Evolutionary conservation across 37 sponge, comb jelly and placozoan genomes (phyloP).

Genomic region (Petrosia ficiformis): DNA sequence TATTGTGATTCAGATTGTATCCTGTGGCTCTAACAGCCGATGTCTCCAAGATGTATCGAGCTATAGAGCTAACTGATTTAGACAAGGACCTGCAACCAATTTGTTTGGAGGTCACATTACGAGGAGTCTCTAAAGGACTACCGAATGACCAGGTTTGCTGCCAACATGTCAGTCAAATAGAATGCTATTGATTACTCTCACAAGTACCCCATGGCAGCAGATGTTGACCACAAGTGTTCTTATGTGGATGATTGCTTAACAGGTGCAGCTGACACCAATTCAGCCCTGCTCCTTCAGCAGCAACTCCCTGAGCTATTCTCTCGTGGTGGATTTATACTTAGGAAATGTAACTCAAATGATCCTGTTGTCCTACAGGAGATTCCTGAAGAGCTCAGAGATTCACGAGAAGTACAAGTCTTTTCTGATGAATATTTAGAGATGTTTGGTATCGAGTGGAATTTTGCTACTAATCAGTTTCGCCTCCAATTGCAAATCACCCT

Average conservation of each 20-base stretch:
- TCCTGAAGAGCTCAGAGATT: conserved; percentile 28
- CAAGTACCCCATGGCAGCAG: conserved; percentile 28
- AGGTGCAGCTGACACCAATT: conserved; percentile 26
- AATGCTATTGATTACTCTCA: conserved; percentile 31
- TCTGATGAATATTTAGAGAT: conserved; percentile 17
- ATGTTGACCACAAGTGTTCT: conserved; percentile 22
- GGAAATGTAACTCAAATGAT: conserved; percentile 34
- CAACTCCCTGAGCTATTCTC: conserved; percentile 24
- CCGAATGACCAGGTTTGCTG: conserved; percentile 40
- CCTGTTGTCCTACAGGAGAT: conserved; percentile 27
- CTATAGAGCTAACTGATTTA: conserved; percentile 16
- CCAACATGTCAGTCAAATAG: conserved; percentile 40
- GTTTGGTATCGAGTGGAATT: conserved; percentile 34
- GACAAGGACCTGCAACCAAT: conserved; percentile 38
- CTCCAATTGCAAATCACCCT: no score
- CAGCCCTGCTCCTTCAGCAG: conserved; percentile 15
- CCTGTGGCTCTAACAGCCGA: conserved; percentile 47
- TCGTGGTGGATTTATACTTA: conserved; percentile 33
- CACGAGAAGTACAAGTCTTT: conserved; percentile 17
- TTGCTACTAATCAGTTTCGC: conserved; percentile 15
- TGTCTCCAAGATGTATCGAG: conserved; percentile 46
- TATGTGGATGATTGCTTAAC: conserved; percentile 38
- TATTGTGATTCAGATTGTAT: conserved; percentile 36
- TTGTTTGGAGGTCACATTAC: conserved; percentile 29
- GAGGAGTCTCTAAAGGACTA: conserved; percentile 21